These are phyloP conservation scores for Spilosoma lubricipeda DNA, from an alignment of 2,888 invertebrate species.

Conservation along the genomic window DNA sequence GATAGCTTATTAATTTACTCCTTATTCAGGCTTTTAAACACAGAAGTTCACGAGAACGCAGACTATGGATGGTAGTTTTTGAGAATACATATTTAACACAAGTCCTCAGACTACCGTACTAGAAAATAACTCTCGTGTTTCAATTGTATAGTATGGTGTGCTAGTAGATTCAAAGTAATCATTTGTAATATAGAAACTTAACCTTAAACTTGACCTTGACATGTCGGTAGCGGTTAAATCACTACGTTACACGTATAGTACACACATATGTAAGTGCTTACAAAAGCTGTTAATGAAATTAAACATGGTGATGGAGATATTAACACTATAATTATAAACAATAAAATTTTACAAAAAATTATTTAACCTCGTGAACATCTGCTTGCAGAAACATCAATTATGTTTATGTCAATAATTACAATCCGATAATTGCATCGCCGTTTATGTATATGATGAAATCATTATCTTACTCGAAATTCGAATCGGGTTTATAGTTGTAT, in stretches of 20 bases:
- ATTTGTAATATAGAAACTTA: background rate
- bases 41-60: background rate
- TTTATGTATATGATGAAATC: background rate
- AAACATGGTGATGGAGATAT: background rate
- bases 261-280: background rate
- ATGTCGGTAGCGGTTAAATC: background rate
- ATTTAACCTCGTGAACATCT: background rate
- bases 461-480: background rate
- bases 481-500: background rate
- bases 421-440: background rate
- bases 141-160: too few species aligned
- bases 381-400: slow-evolving; percentile 2
- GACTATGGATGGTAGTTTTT: background rate
- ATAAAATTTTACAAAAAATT: background rate
- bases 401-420: background rate
- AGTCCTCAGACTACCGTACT: background rate
- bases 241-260: background rate
- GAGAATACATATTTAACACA: background rate
- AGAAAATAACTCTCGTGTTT: background rate
- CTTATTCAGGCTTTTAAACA: too few species aligned
- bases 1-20: too few species aligned
- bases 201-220: too few species aligned
- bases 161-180: background rate
- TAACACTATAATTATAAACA: background rate
- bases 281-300: background rate